Conservation (phyloP, 2,888 invertebrate species). For the Hirtodrosophila histrioides region DNA sequence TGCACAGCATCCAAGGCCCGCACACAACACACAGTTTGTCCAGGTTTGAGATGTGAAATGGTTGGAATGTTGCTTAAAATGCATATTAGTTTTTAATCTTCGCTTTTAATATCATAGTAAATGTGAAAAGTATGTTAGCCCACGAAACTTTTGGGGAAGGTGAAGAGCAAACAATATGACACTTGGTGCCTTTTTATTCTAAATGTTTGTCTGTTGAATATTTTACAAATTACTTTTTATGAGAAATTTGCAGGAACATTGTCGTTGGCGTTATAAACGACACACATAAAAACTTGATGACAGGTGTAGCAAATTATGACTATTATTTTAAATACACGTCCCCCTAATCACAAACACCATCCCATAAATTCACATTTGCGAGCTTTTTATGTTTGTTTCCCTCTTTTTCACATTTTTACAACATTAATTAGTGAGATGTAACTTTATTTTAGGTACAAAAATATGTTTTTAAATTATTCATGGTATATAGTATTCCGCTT, state of each 20-base stretch:
- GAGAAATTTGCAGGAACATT: slow-evolving; percentile 48
- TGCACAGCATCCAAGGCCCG: too few species aligned
- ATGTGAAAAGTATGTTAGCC: slow-evolving; percentile 59
- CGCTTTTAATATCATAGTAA: slow-evolving; percentile 54
- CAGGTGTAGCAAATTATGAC: slow-evolving; percentile 73
- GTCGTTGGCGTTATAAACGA: slow-evolving; percentile 34
- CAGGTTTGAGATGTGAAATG: slow-evolving; percentile 8
- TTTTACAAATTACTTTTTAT: slow-evolving; percentile 70
- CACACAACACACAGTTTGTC: background rate
- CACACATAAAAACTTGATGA: slow-evolving; percentile 57
- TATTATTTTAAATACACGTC: slow-evolving; percentile 64
- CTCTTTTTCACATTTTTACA: slow-evolving; percentile 1
- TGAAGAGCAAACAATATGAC: slow-evolving; percentile 35
- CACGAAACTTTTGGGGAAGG: background rate
- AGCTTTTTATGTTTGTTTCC: slow-evolving; percentile 10
- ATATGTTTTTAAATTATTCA: background rate
- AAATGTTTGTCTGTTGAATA: slow-evolving; percentile 68
- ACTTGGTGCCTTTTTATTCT: slow-evolving; percentile 47
- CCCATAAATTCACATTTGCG: slow-evolving; percentile 19
- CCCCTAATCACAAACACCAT: background rate
- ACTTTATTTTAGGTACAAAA: slow-evolving; percentile 1
- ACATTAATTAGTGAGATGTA: background rate
- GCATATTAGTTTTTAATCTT: slow-evolving; percentile 61
- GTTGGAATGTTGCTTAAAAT: slow-evolving; percentile 26
- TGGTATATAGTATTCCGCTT: too few species aligned